Percentiles rank a stretch among this genome's conserved stretches.
phyloP scores from a whole-genome alignment of 2,113 vertebrate species.

The Dolichallabes microphthalmus region DNA sequence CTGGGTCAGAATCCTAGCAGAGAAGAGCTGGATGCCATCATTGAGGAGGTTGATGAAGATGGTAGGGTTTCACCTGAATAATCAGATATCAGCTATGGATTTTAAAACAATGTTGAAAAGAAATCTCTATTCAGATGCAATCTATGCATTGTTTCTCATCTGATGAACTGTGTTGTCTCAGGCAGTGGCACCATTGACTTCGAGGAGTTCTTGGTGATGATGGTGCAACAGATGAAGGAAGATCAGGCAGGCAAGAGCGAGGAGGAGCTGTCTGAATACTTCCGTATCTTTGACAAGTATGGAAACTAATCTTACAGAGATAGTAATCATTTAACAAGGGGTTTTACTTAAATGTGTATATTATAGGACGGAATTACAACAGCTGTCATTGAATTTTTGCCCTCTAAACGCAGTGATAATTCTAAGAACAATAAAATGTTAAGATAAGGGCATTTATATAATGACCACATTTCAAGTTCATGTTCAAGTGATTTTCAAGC shows the following conservation, averaged over 20 bases:
- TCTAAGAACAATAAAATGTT: neutral
- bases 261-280: conserved; percentile 93
- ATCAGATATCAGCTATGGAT: neutral
- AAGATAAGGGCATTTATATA: neutral
- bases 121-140: neutral
- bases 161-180: conserved; percentile 23
- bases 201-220: conserved; percentile 99
- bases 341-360: neutral
- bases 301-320: conserved; percentile 11
- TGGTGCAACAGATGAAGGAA: conserved; percentile 98
- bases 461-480: neutral
- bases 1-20: conserved; percentile 95
- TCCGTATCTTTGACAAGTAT: conserved; percentile 94
- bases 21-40: conserved; percentile 97
- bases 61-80: conserved; percentile 74
- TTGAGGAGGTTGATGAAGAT: conserved; percentile 97
- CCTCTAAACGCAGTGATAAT: no score
- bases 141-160: neutral
- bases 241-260: conserved; percentile 94
- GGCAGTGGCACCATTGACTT: conserved; percentile 98
- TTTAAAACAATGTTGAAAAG: neutral
- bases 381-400: neutral
- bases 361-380: neutral
- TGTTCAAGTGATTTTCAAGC: no score
- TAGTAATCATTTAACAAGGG: neutral